Evolutionary conservation across 2,113 vertebrate species (phyloP).

Genomic region (Reinhardtius hippoglossoides): DNA sequence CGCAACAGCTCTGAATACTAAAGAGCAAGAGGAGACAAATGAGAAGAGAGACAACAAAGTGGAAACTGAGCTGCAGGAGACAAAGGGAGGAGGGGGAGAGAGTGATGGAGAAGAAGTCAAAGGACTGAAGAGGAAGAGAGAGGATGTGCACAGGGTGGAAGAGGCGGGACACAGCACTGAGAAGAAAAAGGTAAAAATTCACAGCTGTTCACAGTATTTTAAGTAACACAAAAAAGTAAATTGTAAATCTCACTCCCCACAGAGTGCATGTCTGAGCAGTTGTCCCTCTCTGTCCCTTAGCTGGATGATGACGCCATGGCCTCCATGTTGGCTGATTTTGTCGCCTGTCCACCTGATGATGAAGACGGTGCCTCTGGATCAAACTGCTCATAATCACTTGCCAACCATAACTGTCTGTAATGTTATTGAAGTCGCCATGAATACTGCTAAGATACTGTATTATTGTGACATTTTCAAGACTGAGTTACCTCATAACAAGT

Average conservation of each 20-base stretch:
- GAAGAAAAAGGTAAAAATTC: conserved; percentile 78
- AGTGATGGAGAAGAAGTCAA: conserved; percentile 64
- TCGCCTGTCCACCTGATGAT: conserved; percentile 90
- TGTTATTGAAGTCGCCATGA: background rate
- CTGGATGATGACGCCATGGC: conserved; percentile 84
- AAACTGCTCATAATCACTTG: conserved; percentile 47
- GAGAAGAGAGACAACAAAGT: conserved; percentile 8
- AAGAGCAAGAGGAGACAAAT: conserved; percentile 25
- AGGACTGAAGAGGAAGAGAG: conserved; percentile 81
- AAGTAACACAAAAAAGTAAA: too few relatives aligned
- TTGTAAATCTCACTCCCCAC: background rate
- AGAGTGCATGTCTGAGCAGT: background rate
- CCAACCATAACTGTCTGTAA: conserved; percentile 1
- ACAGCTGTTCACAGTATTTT: too few relatives aligned
- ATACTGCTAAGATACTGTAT: conserved; percentile 2
- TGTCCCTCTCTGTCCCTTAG: conserved; percentile 49
- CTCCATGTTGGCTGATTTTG: conserved; percentile 92
- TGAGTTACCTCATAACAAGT: conserved; percentile 21
- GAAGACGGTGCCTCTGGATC: conserved; percentile 76
- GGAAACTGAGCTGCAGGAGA: conserved; percentile 31
- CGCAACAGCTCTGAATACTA: background rate
- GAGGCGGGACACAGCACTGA: conserved; percentile 67
- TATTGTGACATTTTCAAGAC: conserved; percentile 1
- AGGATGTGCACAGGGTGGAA: conserved; percentile 58
- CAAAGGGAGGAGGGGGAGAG: conserved; percentile 3